Evolutionary conservation across 2,888 invertebrate genomes (phyloP).

Genomic region (Drosophila kuntzei): DNA sequence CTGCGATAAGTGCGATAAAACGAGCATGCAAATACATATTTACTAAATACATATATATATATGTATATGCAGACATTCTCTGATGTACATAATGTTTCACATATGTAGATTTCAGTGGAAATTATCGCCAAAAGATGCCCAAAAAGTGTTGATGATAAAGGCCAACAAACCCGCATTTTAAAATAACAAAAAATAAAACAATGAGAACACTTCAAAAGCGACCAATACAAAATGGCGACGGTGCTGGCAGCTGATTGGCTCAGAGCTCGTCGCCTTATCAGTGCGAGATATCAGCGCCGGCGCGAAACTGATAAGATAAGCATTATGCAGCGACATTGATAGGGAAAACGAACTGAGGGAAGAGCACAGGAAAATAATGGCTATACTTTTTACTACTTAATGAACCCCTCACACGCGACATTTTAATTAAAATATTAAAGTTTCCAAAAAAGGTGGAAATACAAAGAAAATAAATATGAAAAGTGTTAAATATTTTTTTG

Average conservation of each 20-base stretch:
- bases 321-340: slow-evolving; percentile 12
- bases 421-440: slow-evolving; percentile 65
- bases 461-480: slow-evolving; percentile 13
- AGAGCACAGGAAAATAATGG: not conserved
- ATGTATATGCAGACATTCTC: not conserved
- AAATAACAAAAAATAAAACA: not conserved
- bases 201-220: slow-evolving; percentile 18
- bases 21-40: slow-evolving; percentile 10
- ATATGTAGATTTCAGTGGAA: slow-evolving; percentile 17
- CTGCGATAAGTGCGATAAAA: slow-evolving; percentile 71
- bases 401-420: slow-evolving; percentile 59
- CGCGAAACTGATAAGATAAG: slow-evolving; percentile 69
- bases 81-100: slow-evolving; percentile 2
- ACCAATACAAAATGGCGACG: slow-evolving; percentile 70
- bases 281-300: slow-evolving; percentile 64
- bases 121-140: slow-evolving; percentile 31
- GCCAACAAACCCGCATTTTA: slow-evolving; percentile 24
- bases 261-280: slow-evolving; percentile 53
- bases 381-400: slow-evolving; percentile 14
- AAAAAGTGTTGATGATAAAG: slow-evolving; percentile 23
- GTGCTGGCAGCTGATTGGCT: slow-evolving; percentile 62
- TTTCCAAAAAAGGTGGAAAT: not conserved
- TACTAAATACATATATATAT: not conserved
- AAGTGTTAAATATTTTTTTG: too few species aligned
- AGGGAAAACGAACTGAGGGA: not conserved